Base-by-base conservation (phyloP, 2,888 invertebrate genomes). In the Ethmia dodecea region DNA sequence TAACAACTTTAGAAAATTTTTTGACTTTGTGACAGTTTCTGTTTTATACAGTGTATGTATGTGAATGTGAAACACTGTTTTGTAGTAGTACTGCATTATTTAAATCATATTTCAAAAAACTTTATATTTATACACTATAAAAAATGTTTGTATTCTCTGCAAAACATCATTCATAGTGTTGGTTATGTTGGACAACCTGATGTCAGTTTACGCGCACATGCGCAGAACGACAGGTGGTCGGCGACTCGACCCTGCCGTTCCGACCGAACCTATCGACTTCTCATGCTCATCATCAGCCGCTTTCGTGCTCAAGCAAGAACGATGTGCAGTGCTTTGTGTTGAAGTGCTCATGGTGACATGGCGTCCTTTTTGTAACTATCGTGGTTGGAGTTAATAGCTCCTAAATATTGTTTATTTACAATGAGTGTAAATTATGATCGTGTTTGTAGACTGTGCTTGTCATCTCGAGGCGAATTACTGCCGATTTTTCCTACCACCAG, bases 361-460 rank as follows among this genome's bases (percentile, higher is more conserved):
- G 84, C 86, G 84, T 84, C 80, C 57, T 60, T 71, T 70, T 76
- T 76, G 57, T 80, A 77, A 72, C 58, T 52, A 51, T 65, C 61
- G 60, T 69, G 64, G 60, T 72, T 58, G 56, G 74, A 73, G 71
- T 63, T 60, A 64, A 58, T 60, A 54, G 58, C 50, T 65, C 58
- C 47, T 52, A 65, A 74, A 65, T 66, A 56, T 60, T 61, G 79
- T 80, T 76, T 81, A 81, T 81, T 81, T 83, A 86, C 83, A 75
- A 86, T 86, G 86, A 80, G 57, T 79, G 81, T 78, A 69, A 83
- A 83, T 75, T 84, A 77, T 76, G 84, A 84, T 68, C 80, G 81
- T 73, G 87, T 89, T 71, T 90, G 90, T 80, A 86, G 90, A 76
- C 86, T 90, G 61, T 90, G 90, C 78, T 87, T 90, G 72, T 87